Evolutionary conservation across 23 tunicate genomes (phyloP), one percentile per base, ranked within the genome.

Genomic region (Ascidia mentula): DNA sequence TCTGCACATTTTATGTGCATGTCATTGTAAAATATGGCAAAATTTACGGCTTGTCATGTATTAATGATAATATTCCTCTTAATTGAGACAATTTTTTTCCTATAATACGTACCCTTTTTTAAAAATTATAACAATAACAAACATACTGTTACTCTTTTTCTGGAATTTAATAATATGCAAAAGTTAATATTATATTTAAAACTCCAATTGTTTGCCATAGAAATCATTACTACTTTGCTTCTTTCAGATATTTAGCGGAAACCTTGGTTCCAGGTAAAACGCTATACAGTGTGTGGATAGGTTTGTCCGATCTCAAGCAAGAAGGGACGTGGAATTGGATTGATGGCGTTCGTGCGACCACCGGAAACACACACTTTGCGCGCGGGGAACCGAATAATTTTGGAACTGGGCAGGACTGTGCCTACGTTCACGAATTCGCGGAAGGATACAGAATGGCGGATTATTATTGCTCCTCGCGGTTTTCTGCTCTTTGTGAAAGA

Each of bases 261-360:
- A 70, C 37, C 1, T 32, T 70, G 6, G 13, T 30, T 34, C 38
- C 74, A 34, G 35, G 8, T 32, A 45, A 77, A 77, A 77, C 80
- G 30, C 69, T 13, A 7, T 77, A 31, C 69, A 77, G 80, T 26
- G 45, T 46, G 7, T 77, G 80, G 80, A 77, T 77, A 31, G 80
- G 80, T 38, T 37, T 77, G 1, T 45, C 42, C 69, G 80, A 77
- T 31, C 37, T 42, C 3, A 45, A 45, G 15, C 60, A 77, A 30
- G 80, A 77, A 77, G 80, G 80, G 26, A 34, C 8, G 30, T 77
- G 80, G 80, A 45, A 18, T 35, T 77, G 80, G 80, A 40, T 77
- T 4, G 69, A 77, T 30, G 80, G 80, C 18, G 38, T 38, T 45
- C 69, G 69, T 28, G 80, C 26, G 28, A 77, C 80, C 17, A 77